Base-by-base conservation (phyloP, 2,888 invertebrate species). In the Cosmia trapezina region DNA sequence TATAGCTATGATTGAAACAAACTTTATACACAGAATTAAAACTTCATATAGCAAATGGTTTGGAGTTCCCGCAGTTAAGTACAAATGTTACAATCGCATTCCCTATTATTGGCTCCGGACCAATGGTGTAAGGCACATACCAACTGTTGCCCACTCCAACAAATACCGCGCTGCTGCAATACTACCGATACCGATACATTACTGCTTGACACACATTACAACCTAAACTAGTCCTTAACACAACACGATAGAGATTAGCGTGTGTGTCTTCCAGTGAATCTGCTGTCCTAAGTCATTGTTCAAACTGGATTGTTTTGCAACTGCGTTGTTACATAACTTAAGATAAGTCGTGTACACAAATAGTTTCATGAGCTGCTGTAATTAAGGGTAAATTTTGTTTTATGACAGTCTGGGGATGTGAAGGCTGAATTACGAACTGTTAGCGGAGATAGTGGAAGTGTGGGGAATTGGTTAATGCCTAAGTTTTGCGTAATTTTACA, bases 261-360 rank as follows among this genome's bases (percentile, higher is more conserved):
- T 68, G 61, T 63, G 69, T 76, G 41, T 74, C 68, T 80, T 71
- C 73, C 59, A 66, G 68, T 75, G 80, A 75, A 85, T 78, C 77
- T 5, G 37, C 0, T 78, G 73, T 79, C 66, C 79, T 80, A 82
- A 82, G 86, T 83, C 85, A 86, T 87, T 86, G 87, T 87, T 85
- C 81, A 83, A 83, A 83, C 85, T 85, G 82, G 78, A 87, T 84
- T 87, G 87, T 86, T 87, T 83, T 78, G 80, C 73, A 86, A 78
- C 84, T 72, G 80, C 37, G 81, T 78, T 80, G 76, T 83, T 79
- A 85, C 84, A 80, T 86, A 85, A 86, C 85, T 86, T 80, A 59
- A 84, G 83, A 85, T 83, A 86, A 85, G 85, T 83, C 76, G 64
- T 63, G 74, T 74, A 79, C 76, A 78, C 73, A 84, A 82, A 86